These are phyloP conservation scores for Synanthedon formicaeformis DNA, from an alignment of 2,888 invertebrate species.

Conservation along the genomic window DNA sequence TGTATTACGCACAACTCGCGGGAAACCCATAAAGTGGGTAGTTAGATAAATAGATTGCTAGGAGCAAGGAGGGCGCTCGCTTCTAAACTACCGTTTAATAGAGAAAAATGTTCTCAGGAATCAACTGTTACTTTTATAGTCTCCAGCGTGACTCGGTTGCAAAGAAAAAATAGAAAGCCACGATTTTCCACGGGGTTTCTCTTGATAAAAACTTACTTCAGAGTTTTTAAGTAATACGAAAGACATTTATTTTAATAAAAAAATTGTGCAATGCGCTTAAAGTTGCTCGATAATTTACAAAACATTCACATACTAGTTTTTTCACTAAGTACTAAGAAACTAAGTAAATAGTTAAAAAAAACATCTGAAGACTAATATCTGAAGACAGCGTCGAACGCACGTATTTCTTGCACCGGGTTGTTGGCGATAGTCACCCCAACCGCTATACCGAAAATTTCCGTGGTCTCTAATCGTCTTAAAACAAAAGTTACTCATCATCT, in stretches of 20 bases:
- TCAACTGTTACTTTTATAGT: conserved; percentile 47
- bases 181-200: not conserved
- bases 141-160: conserved; percentile 31
- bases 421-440: too few relatives aligned
- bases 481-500: not conserved
- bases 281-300: too few relatives aligned
- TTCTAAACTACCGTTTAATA: conserved; percentile 48
- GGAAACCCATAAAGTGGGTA: conserved; percentile 44
- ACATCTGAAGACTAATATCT: too few relatives aligned
- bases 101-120: conserved; percentile 43
- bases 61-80: conserved; percentile 29
- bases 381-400: too few relatives aligned
- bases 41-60: conserved; percentile 51
- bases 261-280: too few relatives aligned
- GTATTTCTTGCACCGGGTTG: too few relatives aligned
- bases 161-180: conserved; percentile 6
- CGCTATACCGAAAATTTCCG: too few relatives aligned
- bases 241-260: too few relatives aligned
- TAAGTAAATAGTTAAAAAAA: too few relatives aligned
- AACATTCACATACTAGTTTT: too few relatives aligned
- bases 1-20: conserved; percentile 29
- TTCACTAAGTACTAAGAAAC: too few relatives aligned
- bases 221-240: too few relatives aligned
- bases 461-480: not conserved
- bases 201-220: not conserved